Percentiles rank a stretch among this genome's conserved stretches.
These are phyloP conservation scores for Gastracanthus pulcherrimus DNA, from an alignment of 2,888 invertebrate genomes.

Conservation along the genomic window DNA sequence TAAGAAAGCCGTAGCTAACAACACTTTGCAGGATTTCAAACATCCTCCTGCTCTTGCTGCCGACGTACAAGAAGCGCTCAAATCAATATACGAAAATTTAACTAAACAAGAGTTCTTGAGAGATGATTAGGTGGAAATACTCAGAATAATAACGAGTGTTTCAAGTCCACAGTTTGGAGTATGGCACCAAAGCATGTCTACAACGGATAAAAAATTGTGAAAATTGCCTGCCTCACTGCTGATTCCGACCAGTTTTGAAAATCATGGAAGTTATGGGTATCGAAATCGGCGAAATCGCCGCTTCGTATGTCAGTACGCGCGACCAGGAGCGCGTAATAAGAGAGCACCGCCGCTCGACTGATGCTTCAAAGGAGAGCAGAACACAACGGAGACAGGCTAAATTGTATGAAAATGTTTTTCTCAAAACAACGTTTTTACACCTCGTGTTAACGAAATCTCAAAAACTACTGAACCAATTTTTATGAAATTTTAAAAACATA, in stretches of 20 bases:
- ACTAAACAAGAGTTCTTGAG: no score
- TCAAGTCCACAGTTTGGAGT: slow-evolving; percentile 58
- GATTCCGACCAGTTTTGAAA: slow-evolving; percentile 58
- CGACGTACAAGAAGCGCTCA: no score
- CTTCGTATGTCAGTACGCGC: slow-evolving; percentile 38
- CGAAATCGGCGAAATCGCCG: slow-evolving; percentile 52
- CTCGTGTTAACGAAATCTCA: no score
- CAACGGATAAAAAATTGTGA: slow-evolving; percentile 55
- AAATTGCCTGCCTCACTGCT: slow-evolving; percentile 61
- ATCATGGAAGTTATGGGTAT: no score
- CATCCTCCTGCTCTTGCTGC: no score
- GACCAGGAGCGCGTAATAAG: slow-evolving; percentile 50
- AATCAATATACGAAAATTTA: no score
- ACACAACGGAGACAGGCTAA: slow-evolving; percentile 64
- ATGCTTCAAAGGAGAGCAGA: slow-evolving; percentile 58
- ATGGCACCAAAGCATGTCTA: slow-evolving; percentile 61
- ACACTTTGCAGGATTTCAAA: no score
- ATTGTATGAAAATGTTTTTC: slow-evolving; percentile 66
- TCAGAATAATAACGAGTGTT: slow-evolving; percentile 61
- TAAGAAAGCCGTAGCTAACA: no score
- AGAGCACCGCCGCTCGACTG: slow-evolving; percentile 55
- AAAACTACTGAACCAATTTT: no score
- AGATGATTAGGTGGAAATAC: slow-evolving; percentile 58
- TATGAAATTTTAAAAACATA: no score
- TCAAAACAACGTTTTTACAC: slow-evolving; percentile 46